Evolutionary conservation across 2,797 vertebrate species (phyloP).

Genomic region (Gadopsis bispinosus): DNA sequence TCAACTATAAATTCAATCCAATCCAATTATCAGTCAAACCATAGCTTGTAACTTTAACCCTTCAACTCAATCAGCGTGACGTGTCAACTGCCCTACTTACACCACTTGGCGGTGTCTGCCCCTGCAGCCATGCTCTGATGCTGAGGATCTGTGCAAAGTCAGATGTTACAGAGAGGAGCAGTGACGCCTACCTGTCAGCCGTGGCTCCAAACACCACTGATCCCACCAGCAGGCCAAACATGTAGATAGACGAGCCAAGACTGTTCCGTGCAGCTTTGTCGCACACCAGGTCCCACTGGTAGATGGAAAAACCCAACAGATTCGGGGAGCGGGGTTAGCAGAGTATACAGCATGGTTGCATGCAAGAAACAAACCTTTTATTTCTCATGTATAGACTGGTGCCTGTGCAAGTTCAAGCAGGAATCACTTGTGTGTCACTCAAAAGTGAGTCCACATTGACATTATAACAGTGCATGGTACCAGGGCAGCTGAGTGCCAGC

Average conservation of each 20-base stretch:
- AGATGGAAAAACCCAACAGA: slow-evolving; percentile 11
- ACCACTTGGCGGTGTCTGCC: not conserved
- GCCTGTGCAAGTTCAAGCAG: too few species aligned
- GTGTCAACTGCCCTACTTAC: slow-evolving; percentile 18
- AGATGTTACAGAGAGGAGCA: not conserved
- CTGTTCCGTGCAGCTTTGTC: slow-evolving; percentile 76
- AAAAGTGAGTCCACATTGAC: not conserved
- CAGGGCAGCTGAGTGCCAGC: not conserved
- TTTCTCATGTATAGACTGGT: not conserved
- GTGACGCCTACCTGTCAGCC: slow-evolving; percentile 79
- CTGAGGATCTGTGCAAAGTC: not conserved
- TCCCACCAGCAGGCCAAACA: slow-evolving; percentile 84
- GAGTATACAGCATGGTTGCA: not conserved
- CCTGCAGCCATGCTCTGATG: slow-evolving; percentile 26
- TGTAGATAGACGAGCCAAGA: slow-evolving; percentile 81
- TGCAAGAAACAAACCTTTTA: not conserved
- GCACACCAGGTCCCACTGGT: slow-evolving; percentile 85
- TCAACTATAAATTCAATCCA: not conserved
- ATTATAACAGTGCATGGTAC: not conserved
- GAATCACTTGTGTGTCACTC: not conserved
- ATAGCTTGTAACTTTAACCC: not conserved
- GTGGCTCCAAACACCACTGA: slow-evolving; percentile 80
- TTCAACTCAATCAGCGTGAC: not conserved
- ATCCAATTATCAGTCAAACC: not conserved
- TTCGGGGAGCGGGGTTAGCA: not conserved